Conservation (phyloP, 2,113 vertebrate genomes). For the Bothrops jararaca region DNA sequence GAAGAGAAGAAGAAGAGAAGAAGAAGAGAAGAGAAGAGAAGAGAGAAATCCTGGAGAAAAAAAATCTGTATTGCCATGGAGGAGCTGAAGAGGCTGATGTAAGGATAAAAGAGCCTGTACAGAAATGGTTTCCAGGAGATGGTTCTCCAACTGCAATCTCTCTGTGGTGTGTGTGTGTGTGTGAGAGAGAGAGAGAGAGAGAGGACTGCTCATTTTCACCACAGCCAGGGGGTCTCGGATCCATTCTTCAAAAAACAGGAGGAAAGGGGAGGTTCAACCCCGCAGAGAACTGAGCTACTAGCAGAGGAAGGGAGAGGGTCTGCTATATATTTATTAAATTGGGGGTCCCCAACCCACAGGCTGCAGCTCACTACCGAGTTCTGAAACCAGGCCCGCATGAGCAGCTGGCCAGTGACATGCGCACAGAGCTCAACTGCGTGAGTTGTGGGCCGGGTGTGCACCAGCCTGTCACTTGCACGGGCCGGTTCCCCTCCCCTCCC, state of each 20-base stretch:
- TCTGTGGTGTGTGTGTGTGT: not conserved
- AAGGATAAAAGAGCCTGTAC: not conserved
- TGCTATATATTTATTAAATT: not conserved
- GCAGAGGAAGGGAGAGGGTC: not conserved
- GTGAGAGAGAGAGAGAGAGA: not conserved
- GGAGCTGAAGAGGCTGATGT: not conserved
- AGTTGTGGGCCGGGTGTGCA: too few species aligned
- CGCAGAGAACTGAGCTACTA: not conserved
- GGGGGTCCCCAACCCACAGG: too few species aligned
- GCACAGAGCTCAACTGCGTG: too few species aligned
- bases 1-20: not conserved
- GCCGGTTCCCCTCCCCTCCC: too few species aligned
- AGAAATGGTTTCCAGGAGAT: not conserved
- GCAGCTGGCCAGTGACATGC: too few species aligned
- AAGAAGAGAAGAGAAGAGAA: too few species aligned
- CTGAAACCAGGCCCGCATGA: accelerated
- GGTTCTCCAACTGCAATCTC: not conserved
- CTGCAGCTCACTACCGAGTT: too few species aligned
- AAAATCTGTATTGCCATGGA: not conserved
- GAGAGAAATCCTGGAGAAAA: not conserved
- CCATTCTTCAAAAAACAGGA: not conserved
- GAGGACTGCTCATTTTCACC: not conserved
- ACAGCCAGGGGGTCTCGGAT: not conserved
- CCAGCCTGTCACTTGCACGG: too few species aligned
- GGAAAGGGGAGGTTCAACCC: not conserved